phyloP scores from a whole-genome alignment of 2,797 vertebrate species.

The Sphenodon punctatus region DNA sequence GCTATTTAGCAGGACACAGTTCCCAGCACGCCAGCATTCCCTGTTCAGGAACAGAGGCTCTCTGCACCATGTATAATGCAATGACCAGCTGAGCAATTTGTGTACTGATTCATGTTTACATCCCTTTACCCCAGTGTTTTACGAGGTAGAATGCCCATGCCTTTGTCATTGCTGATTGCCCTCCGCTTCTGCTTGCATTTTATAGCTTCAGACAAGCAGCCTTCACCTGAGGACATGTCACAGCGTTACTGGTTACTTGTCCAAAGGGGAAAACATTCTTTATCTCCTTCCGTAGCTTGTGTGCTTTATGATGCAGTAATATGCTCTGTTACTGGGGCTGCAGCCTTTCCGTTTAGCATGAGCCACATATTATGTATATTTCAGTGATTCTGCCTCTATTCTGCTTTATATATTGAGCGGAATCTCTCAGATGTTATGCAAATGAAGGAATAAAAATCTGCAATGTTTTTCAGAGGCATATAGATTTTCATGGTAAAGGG shows the following conservation, averaged over 20 bases:
- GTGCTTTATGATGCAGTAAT: constrained; percentile 37
- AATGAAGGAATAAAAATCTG: background rate
- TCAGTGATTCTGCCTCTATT: background rate
- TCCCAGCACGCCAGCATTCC: background rate
- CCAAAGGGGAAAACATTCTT: constrained; percentile 61
- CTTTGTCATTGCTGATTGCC: constrained; percentile 52
- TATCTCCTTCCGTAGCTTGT: constrained; percentile 33
- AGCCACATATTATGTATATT: fast-evolving
- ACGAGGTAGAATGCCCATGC: background rate
- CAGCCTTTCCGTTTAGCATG: background rate
- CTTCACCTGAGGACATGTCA: constrained; percentile 71
- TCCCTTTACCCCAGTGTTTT: background rate
- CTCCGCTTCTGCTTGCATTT: constrained; percentile 24
- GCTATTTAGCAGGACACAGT: background rate
- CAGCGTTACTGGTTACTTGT: constrained; percentile 58
- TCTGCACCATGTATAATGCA: fast-evolving
- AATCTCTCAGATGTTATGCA: fast-evolving
- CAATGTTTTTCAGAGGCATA: fast-evolving
- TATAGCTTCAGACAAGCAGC: constrained; percentile 70
- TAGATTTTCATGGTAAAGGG: fast-evolving
- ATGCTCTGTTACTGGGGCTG: background rate
- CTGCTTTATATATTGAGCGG: fast-evolving
- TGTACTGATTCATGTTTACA: background rate
- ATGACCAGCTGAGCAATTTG: background rate
- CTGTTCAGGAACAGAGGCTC: fast-evolving